Conservation (phyloP, 92 coral and sea anemone genomes). For the Porites rus region DNA sequence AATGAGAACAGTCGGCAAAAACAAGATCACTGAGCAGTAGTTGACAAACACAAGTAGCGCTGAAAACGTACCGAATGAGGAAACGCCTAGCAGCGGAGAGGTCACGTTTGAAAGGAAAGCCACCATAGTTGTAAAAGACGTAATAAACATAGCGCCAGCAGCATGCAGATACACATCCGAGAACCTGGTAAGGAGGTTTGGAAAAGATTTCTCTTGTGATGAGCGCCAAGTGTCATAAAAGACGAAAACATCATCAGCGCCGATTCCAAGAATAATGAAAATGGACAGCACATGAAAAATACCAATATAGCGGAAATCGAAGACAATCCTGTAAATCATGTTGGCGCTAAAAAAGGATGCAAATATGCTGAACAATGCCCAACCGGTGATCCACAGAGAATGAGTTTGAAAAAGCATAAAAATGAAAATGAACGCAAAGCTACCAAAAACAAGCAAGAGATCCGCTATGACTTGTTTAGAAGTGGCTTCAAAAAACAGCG, state of each 20-base stretch:
- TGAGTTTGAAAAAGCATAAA: slow-evolving; percentile 80
- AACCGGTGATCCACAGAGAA: slow-evolving; percentile 80
- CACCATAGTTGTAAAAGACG: slow-evolving; percentile 80
- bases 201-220: slow-evolving; percentile 46
- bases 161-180: slow-evolving; percentile 73
- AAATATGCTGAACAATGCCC: slow-evolving; percentile 78
- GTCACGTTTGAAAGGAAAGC: slow-evolving; percentile 73
- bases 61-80: slow-evolving; percentile 78
- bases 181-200: slow-evolving; percentile 54
- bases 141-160: slow-evolving; percentile 73
- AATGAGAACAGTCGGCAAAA: slow-evolving; percentile 76
- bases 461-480: slow-evolving; percentile 68
- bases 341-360: slow-evolving; percentile 79
- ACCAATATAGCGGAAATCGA: slow-evolving; percentile 84
- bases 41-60: slow-evolving; percentile 81
- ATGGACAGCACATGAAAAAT: slow-evolving; percentile 79
- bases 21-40: slow-evolving; percentile 70
- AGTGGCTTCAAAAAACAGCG: slow-evolving; percentile 53
- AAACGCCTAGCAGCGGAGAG: slow-evolving; percentile 76
- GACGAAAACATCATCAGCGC: slow-evolving; percentile 81
- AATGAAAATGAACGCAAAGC: slow-evolving; percentile 69
- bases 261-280: slow-evolving; percentile 80
- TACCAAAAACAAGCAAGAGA: slow-evolving; percentile 64
- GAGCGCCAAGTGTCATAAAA: slow-evolving; percentile 81
- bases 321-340: slow-evolving; percentile 67